These are phyloP conservation scores for Lepus townsendii DNA, from an alignment of 2,797 vertebrate genomes.

Conservation along the genomic window DNA sequence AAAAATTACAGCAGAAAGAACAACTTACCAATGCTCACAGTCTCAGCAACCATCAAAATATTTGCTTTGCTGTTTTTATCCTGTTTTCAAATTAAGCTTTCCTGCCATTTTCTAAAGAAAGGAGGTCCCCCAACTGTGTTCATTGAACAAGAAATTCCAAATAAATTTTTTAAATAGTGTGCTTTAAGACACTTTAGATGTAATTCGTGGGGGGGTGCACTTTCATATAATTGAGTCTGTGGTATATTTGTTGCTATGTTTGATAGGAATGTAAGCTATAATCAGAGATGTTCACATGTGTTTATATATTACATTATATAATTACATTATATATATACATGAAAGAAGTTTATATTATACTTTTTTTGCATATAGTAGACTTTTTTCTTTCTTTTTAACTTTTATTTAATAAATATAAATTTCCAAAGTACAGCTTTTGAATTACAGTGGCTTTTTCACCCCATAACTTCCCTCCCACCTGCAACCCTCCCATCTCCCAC, in stretches of 20 bases:
- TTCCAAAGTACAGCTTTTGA: too few species aligned
- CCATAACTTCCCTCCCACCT: too few species aligned
- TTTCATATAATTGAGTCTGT: not conserved
- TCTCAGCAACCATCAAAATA: not conserved
- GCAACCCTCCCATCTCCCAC: too few species aligned
- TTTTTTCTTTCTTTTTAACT: not conserved
- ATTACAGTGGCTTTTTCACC: too few species aligned
- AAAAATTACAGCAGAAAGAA: not conserved
- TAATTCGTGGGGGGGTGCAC: not conserved
- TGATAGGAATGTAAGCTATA: not conserved
- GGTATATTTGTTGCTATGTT: not conserved
- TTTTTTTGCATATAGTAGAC: too few species aligned
- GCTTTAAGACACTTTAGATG: not conserved
- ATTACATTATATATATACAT: not conserved
- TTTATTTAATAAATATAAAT: too few species aligned
- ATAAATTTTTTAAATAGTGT: not conserved
- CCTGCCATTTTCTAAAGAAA: not conserved
- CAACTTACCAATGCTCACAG: not conserved
- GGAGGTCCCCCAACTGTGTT: not conserved
- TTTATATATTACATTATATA: not conserved
- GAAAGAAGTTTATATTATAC: constrained; percentile 43
- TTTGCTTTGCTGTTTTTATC: not conserved
- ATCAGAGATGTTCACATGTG: not conserved
- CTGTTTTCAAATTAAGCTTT: not conserved
- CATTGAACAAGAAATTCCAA: not conserved